A percentile compares a stretch with the other conserved stretches of the same genome.
Evolutionary conservation across 2,797 vertebrate genomes (phyloP).

Genomic region (Brachyalestes nurse): DNA sequence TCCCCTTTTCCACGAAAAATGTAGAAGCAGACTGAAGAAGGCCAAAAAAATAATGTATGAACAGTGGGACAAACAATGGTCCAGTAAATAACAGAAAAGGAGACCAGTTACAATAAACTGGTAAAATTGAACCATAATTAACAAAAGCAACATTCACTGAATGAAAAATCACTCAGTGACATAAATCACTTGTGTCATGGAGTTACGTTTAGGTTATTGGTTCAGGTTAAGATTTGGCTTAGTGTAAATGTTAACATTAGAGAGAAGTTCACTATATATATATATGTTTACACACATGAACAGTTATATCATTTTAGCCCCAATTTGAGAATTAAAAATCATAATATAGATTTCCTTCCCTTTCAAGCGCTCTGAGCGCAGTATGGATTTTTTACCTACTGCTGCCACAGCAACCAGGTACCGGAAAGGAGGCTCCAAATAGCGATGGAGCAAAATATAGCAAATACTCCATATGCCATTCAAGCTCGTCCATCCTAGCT

Average conservation of each 20-base stretch:
- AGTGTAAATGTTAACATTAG: neutral
- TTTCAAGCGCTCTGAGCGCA: neutral
- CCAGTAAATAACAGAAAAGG: neutral
- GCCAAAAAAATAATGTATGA: neutral
- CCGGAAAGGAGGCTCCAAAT: neutral
- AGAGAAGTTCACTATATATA: neutral
- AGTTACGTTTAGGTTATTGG: neutral
- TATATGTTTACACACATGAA: too few relatives aligned
- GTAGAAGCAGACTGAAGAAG: neutral
- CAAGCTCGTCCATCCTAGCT: constrained; percentile 1
- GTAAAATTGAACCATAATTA: neutral
- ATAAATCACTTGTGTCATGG: neutral
- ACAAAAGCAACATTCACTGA: neutral
- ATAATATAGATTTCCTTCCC: neutral
- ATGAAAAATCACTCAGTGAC: neutral
- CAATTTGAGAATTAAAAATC: neutral
- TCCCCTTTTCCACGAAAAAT: neutral
- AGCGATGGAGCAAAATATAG: constrained; percentile 13
- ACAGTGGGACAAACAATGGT: neutral
- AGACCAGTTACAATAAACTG: neutral
- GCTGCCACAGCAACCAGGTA: neutral
- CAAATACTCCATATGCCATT: constrained; percentile 11
- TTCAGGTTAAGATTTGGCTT: neutral
- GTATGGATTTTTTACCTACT: neutral
- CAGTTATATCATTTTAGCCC: neutral